Percentiles rank a stretch among this genome's conserved stretches.
Conservation (phyloP, 2,113 vertebrate genomes). For the Synodontis membranacea region DNA sequence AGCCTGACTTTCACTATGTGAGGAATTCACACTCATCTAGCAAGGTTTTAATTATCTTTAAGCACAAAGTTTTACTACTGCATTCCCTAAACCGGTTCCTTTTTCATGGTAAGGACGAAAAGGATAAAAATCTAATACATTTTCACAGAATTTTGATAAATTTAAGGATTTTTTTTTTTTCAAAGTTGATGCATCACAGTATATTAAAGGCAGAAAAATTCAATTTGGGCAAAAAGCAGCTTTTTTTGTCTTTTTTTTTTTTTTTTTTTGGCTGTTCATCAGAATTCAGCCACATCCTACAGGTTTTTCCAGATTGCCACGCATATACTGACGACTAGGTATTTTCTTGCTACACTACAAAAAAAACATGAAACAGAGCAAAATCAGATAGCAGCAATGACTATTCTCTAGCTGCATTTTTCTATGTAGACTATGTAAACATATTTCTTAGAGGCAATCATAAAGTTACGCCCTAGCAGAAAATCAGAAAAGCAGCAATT, state of each 20-base stretch:
- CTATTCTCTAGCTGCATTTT: neutral
- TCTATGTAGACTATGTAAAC: neutral
- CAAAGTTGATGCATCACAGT: neutral
- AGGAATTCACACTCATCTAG: neutral
- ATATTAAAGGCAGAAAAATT: neutral
- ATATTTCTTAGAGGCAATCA: neutral
- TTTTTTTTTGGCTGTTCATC: neutral
- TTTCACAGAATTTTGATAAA: neutral
- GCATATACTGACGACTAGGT: neutral
- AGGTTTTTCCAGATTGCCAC: neutral
- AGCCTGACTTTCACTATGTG: too few relatives aligned
- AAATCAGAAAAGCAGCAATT: neutral
- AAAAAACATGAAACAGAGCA: neutral
- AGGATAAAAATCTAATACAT: neutral
- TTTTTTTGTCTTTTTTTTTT: too few relatives aligned
- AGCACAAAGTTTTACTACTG: neutral
- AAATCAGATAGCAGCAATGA: neutral
- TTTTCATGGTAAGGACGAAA: too few relatives aligned
- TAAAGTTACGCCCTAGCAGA: neutral
- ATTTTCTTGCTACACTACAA: neutral
- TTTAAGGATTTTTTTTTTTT: too few relatives aligned
- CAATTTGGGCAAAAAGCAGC: neutral
- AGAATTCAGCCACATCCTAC: neutral
- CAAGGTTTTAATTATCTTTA: neutral
- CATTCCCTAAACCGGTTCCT: too few relatives aligned